Evolutionary conservation across 2,113 vertebrate genomes (phyloP), one percentile per base, ranked within the genome.

Genomic region (Phodopus roborovskii): DNA sequence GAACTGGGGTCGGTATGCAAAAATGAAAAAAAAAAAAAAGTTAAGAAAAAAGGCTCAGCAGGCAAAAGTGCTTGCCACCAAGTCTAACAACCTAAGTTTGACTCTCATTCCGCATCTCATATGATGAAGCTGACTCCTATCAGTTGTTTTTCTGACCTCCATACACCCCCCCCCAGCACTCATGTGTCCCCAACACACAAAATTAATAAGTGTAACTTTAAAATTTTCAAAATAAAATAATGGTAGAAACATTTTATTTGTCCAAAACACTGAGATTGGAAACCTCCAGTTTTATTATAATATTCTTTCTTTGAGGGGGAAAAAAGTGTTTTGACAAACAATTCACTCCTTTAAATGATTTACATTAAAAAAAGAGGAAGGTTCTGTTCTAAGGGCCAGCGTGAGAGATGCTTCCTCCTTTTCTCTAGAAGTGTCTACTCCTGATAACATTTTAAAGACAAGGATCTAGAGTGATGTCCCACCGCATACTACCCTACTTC

Each of bases 281-380:
- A 92, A 94, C 22, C 28, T 82, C 39, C 86, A 93, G 45, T 39
- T 92, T 94, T 50, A 79, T 36, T 88, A 39, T 33, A 66, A 66
- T 50, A 19, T 24, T 24, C 45, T 84, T 91, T 75, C 42, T 50
- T 95, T 92, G 64, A 77, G 53, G 64, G 90, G 53, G 64, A 94
- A 82, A 66, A 92, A 71, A 17, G 30, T 90, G 45, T 81, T 87
- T 94, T 95, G 82, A n/a, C 96, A 66, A 91, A 60, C 4, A 24
- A 78, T 42, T 92, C 39, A 92, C 5, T 64, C 19, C 12, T 88
- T 91, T 87, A 94, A 48, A 88, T 90, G 71, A 20, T 74, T 81
- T 24, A n/a, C 68, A 45, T 53, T 84, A 78, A 62, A 48, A 48
- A 83, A 70, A 33, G 58, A 36, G 6, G 11, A n/a, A n/a, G 1